Evolutionary conservation across 2,888 invertebrate genomes (phyloP), one percentile per base, ranked within the genome.

Genomic region (Volucella zonaria): DNA sequence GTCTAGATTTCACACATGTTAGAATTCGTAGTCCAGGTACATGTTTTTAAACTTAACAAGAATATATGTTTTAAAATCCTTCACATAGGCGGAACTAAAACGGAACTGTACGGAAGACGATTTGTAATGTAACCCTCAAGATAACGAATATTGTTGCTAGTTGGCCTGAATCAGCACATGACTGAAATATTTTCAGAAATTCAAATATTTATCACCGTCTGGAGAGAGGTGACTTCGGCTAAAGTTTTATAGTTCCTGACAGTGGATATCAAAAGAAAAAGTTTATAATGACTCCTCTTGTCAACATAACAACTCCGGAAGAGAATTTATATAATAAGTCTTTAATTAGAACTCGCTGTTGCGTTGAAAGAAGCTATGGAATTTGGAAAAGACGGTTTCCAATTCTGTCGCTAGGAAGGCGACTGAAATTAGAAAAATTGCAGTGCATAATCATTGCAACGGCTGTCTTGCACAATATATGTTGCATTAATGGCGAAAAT

Each of bases 101-200:
- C 86, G 3, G 81, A 81, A 45, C 10, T n/a, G n/a, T 81, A 75
- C 51, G 45, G 56, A 14, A 56, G 64, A 80, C 77, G 8, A 58
- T 40, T 42, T 79, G 79, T 42, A 71, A 79, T 45, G 59, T 52
- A 4, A 66, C 54, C 8, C 47, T 80, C 0, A 61, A 76, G 43
- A 77, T 80, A 14, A 15, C 51, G 14, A 62, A 76, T 42, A 77
- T 80, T 62, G 77, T 85, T n/a, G 80, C 71, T 15, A 71, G 71
- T 14, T 80, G 71, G 78, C 86, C 54, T 10, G 79, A 76, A 51
- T 82, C 82, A 43, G 56, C 78, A 3, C 82, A 86, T 31, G 76
- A 86, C 15, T 31, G 70, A 11, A 86, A 40, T 42, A 78, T 81
- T 58, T 70, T 86, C 10, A 64, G 62, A 10, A 86, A 78, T n/a